A percentile compares a stretch with the other conserved stretches of the same genome.
These are phyloP conservation scores for Bimastos eiseni DNA, from an alignment of 2,888 invertebrate genomes.

Conservation along the genomic window DNA sequence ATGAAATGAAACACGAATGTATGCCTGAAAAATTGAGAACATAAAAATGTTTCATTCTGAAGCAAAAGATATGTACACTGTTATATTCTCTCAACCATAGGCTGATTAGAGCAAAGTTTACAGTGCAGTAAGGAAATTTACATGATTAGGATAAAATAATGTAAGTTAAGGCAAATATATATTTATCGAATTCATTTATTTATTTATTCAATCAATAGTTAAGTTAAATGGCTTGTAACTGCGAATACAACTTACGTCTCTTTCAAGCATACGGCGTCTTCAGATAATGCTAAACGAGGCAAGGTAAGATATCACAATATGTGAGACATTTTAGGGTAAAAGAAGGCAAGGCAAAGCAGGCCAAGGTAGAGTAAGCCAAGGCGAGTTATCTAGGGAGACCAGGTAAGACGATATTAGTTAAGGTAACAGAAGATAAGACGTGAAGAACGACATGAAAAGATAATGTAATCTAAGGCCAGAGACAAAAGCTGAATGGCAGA, in stretches of 20 bases:
- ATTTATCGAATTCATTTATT: too few relatives aligned
- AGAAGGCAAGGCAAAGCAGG: too few relatives aligned
- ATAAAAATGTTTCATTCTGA: background rate
- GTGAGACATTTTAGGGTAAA: too few relatives aligned
- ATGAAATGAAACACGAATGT: background rate
- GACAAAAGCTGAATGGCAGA: background rate
- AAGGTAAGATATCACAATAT: too few relatives aligned
- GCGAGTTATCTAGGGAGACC: background rate
- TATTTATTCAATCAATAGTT: too few relatives aligned
- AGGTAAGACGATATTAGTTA: background rate
- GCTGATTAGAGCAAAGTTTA: background rate
- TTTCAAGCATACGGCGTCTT: too few relatives aligned
- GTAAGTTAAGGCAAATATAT: too few relatives aligned
- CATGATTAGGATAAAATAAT: background rate
- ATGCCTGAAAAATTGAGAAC: background rate
- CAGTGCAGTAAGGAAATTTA: background rate
- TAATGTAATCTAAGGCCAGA: background rate
- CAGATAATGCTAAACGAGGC: too few relatives aligned
- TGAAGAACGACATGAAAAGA: background rate
- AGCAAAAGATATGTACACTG: background rate
- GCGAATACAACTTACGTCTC: too few relatives aligned
- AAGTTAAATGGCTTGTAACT: too few relatives aligned
- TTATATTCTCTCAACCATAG: background rate
- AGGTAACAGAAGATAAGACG: background rate
- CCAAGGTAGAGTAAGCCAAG: too few relatives aligned